Evolutionary conservation across 2,888 invertebrate genomes (phyloP), one percentile per base, ranked within the genome.

Genomic region (Drosophila borealis): DNA sequence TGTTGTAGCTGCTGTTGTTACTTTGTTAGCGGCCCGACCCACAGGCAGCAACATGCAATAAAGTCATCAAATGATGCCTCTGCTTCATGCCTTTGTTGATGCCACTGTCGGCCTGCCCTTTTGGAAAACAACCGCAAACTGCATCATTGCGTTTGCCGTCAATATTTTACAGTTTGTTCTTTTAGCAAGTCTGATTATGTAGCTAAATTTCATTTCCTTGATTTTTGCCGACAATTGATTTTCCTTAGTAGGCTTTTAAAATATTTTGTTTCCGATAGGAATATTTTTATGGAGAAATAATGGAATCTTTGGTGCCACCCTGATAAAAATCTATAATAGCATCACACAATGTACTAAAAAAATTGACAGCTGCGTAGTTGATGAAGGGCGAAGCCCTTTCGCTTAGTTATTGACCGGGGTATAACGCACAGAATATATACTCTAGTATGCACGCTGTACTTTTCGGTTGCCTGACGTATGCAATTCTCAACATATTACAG

Each of bases 61-160:
- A 88, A 86, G 75, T 70, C 83, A 88, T 84, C 86, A 88, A 82
- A 73, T 80, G 88, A 72, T 82, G 75, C 78, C 71, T 70, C 66
- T 67, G 62, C 55, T 51, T 13, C 37, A 13, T 34, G 53, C 56
- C 71, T 56, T 72, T 76, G 68, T 75, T 49, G 62, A 62, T 65
- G 64, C 36, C 42, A 51, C 41, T 46, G 50, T 37, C 45, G 46
- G 19, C 21, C 55, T 48, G 50, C 46, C 21, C 74, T 65, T 73
- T 50, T 49, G 49, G 46, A 64, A 66, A 68, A 46, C 54, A 59
- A 49, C 46, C 45, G 57, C 68, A 78, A 72, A 66, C 57, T 64
- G 59, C 57, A 76, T 67, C 64, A 73, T 62, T 75, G 67, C 54
- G 57, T 65, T 69, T 84, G 53, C 42, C 34, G 66, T 46, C 55